Evolutionary conservation across 2,113 vertebrate genomes (phyloP).

Genomic region (Scophthalmus maximus): DNA sequence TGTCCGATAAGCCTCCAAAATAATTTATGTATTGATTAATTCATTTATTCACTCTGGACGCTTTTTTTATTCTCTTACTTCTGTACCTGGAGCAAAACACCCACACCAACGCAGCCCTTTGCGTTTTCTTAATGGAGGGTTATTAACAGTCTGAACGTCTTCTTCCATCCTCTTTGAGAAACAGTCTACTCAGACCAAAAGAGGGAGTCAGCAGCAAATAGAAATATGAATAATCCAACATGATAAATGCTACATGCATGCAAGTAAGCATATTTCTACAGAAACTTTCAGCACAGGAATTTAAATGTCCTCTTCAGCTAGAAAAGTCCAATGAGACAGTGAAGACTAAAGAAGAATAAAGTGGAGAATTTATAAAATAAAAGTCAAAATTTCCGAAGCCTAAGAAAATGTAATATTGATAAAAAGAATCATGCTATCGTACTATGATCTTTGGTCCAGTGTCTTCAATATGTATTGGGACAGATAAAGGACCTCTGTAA

Average conservation of each 20-base stretch:
- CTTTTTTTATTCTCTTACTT: not conserved
- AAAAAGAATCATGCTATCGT: too few relatives aligned
- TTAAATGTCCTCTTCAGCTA: not conserved
- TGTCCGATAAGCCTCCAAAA: not conserved
- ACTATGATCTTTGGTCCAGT: too few relatives aligned
- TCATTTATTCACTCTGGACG: not conserved
- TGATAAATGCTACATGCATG: not conserved
- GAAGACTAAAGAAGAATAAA: not conserved
- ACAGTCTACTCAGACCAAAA: not conserved
- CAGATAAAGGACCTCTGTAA: too few relatives aligned
- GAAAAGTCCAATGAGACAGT: not conserved
- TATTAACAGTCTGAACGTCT: not conserved
- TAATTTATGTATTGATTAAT: not conserved
- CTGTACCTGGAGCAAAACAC: not conserved
- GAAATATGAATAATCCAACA: constrained; percentile 4
- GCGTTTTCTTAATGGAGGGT: not conserved
- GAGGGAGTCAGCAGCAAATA: not conserved
- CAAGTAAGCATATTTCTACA: not conserved
- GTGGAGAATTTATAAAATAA: not conserved
- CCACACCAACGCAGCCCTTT: not conserved
- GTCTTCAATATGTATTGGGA: too few relatives aligned
- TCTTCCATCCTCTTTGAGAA: not conserved
- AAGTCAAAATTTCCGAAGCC: too few relatives aligned
- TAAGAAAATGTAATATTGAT: too few relatives aligned
- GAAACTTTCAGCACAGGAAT: not conserved